phyloP scores from a whole-genome alignment of 2,888 invertebrate genomes.

The Andrena flavipes region DNA sequence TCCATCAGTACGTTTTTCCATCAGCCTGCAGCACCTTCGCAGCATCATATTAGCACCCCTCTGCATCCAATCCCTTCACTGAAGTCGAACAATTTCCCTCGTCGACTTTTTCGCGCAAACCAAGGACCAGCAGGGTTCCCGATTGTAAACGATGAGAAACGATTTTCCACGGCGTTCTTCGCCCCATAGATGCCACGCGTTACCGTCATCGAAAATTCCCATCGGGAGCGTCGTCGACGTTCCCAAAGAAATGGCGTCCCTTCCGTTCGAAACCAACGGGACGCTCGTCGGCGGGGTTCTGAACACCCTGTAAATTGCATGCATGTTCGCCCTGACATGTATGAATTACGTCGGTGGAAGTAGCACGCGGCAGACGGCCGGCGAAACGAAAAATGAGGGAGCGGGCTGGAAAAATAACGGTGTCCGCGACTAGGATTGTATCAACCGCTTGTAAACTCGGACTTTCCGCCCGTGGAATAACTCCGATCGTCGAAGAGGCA shows the following conservation, averaged over 20 bases:
- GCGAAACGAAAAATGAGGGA: constrained; percentile 20
- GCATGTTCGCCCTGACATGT: constrained; percentile 42
- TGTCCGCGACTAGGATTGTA: background rate
- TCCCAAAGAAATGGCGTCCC: constrained; percentile 38
- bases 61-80: no score
- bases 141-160: no score
- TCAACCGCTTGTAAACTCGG: background rate
- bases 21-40: no score
- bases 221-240: constrained; percentile 8
- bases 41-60: no score
- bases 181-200: no score
- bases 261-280: constrained; percentile 31
- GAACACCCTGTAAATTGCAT: constrained; percentile 50
- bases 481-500: background rate
- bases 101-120: no score
- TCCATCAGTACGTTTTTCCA: no score
- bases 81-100: no score
- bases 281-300: constrained; percentile 15
- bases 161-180: no score
- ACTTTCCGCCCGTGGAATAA: background rate
- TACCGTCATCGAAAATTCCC: background rate
- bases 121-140: no score
- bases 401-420: constrained; percentile 13
- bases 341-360: constrained; percentile 37
- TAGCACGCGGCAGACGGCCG: background rate